Evolutionary conservation across 2,113 vertebrate genomes (phyloP), one percentile per base, ranked within the genome.

Genomic region (Nannobrachium achirus): DNA sequence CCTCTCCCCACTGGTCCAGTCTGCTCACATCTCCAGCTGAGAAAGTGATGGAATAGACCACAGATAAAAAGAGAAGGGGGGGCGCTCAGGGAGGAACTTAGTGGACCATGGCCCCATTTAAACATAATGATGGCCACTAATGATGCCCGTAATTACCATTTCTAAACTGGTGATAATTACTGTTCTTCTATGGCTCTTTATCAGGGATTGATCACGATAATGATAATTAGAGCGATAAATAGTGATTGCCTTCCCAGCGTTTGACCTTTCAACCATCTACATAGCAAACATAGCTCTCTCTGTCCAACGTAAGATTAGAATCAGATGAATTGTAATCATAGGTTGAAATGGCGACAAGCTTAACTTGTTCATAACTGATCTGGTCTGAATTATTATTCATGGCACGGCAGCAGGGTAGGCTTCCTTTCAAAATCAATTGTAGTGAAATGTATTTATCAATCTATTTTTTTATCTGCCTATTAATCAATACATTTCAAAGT

Each of bases 41-140:
- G 63, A 66, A 73, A 66, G 52, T n/a, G 15, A 73, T 39, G 48
- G 74, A 61, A 45, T 62, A 65, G 68, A 68, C 67, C 25, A 38
- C 38, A 40, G 14, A 57, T 2, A 20, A 59, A 44, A 68, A 56
- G 48, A 68, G 77, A 64, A 16, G 59, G 76, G 68, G 77, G 63
- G 76, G 77, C 49, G 60, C 61, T 84, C 58, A 62, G 51, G 11
- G 33, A 49, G 33, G 44, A 14, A 6, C 67, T 63, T 77, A 77
- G 53, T 75, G 80, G 78, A 80, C 83, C 51, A n/a, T 53, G 76
- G 80, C 81, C 79, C 81, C 81, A 84, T 82, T 86, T 85, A 88
- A 77, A 84, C 82, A 76, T 77, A 78, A 87, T 83, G 89, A 89
- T 75, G 74, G 80, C 84, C 83, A 67, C 79, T 90, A 89, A 90